A percentile compares a stretch with the other conserved stretches of the same genome.
Evolutionary conservation across 2,888 invertebrate genomes (phyloP).

Genomic region (Euzophera pinguis): DNA sequence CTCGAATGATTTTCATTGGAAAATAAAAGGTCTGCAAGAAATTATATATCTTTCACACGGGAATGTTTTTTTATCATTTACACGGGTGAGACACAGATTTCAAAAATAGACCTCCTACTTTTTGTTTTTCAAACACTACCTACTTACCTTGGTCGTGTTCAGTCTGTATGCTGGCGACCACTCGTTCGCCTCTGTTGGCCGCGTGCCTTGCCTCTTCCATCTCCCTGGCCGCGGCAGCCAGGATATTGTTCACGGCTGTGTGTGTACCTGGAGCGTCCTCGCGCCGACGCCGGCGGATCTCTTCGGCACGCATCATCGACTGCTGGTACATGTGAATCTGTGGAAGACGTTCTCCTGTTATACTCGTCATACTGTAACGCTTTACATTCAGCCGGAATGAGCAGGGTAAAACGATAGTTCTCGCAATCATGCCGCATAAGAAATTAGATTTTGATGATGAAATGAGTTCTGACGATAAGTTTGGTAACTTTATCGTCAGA

Average conservation of each 20-base stretch:
- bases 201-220: slow-evolving; percentile 68
- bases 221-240: slow-evolving; percentile 71
- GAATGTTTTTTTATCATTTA: too few relatives aligned
- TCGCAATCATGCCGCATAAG: too few relatives aligned
- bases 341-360: neutral
- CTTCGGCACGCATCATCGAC: slow-evolving; percentile 75
- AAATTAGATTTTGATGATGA: too few relatives aligned
- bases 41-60: too few relatives aligned
- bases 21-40: too few relatives aligned
- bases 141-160: slow-evolving; percentile 60
- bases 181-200: slow-evolving; percentile 36
- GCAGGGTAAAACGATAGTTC: too few relatives aligned
- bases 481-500: too few relatives aligned
- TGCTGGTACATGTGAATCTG: slow-evolving; percentile 78
- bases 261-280: slow-evolving; percentile 66
- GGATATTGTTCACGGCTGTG: slow-evolving; percentile 72
- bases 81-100: too few relatives aligned
- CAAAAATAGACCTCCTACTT: too few relatives aligned
- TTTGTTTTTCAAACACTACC: neutral
- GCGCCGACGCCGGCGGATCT: slow-evolving; percentile 64
- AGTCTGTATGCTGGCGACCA: slow-evolving; percentile 66
- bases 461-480: too few relatives aligned
- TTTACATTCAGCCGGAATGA: too few relatives aligned
- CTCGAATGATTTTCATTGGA: too few relatives aligned
- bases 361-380: neutral